Evolutionary conservation across 2,797 vertebrate genomes (phyloP).

Genomic region (Pelobates cultripes): DNA sequence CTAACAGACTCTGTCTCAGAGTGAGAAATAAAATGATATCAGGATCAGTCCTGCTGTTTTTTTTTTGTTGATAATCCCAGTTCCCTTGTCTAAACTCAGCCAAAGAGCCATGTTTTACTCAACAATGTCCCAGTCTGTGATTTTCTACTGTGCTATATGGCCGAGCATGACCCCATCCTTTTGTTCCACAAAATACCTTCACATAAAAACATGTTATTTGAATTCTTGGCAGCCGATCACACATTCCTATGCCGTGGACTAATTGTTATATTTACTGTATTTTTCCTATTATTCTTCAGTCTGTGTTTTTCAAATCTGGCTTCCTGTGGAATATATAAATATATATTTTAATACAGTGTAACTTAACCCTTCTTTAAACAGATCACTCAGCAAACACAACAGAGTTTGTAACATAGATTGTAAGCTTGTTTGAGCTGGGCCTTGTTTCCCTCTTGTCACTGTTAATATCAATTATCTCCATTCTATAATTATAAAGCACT

Average conservation of each 20-base stretch:
- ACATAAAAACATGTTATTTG: conserved; percentile 58
- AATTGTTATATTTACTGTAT: conserved; percentile 38
- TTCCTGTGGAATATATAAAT: conserved; percentile 41
- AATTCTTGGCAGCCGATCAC: conserved; percentile 57
- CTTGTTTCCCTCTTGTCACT: too few relatives aligned
- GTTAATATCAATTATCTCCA: too few relatives aligned
- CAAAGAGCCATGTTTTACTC: background rate
- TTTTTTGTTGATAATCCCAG: too few relatives aligned
- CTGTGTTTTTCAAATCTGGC: conserved; percentile 37
- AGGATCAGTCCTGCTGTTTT: too few relatives aligned
- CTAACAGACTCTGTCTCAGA: too few relatives aligned
- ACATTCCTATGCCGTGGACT: conserved; percentile 53
- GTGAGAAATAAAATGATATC: too few relatives aligned
- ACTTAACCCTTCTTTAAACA: too few relatives aligned
- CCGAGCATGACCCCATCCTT: conserved; percentile 32
- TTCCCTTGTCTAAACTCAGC: too few relatives aligned
- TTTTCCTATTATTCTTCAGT: conserved; percentile 36
- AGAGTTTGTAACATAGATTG: too few relatives aligned
- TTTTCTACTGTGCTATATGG: conserved; percentile 19
- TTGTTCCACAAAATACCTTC: conserved; percentile 58
- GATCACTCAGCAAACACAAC: too few relatives aligned
- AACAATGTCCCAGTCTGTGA: conserved; percentile 1
- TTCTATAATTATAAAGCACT: too few relatives aligned
- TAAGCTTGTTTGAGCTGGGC: too few relatives aligned
- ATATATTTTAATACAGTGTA: background rate